Base-by-base conservation (phyloP, 2,797 vertebrate genomes). In the Tadarida brasiliensis region DNA sequence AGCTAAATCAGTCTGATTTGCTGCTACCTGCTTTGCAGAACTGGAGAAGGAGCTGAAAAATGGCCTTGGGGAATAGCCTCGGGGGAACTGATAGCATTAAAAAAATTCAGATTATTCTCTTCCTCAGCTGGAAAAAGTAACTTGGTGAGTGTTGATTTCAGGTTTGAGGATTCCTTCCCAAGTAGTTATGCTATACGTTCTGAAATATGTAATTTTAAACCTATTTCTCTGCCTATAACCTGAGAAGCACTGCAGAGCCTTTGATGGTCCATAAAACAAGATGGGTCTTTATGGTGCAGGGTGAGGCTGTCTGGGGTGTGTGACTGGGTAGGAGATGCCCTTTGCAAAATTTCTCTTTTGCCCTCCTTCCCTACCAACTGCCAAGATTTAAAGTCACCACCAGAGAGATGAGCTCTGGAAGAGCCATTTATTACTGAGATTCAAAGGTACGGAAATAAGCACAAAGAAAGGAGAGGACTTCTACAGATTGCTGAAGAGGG, bases 401-500 rank as follows among this genome's bases (percentile, higher is more conserved):
- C 39, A 89, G 47, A 90, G 83, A 71, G 87, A 78, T 65, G 71
- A 82, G 57, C 35, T 74, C 77, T 76, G 76, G 12, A 74, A 91
- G 30, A 56, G 35, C 74, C 95, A 90, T 95, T 96, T 94, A 90
- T 94, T 95, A 87, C 85, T 0, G 8, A 88, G 68, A 85, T 86
- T 90, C 92, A 94, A 57, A 87, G 61, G 61, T 90, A 90, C 85
- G 78, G 76, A 96, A 95, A 97, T 94, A 90, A 90, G 28, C 71
- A 92, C 30, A 26, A 70, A 95, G 90, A 95, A 94, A 95, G 94
- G 92, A 97, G 94, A 90, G 91, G 70, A 51, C 26, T 65, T 90
- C 51, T 91, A 93, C 85, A 93, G 94, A 77, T 28, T 85, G 56
- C 84, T 89, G 65, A 57, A 91, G 83, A 82, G 87, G 70, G 80